Evolutionary conservation across 2,888 invertebrate genomes (phyloP).

Genomic region (Lissocephala sabroskyi): DNA sequence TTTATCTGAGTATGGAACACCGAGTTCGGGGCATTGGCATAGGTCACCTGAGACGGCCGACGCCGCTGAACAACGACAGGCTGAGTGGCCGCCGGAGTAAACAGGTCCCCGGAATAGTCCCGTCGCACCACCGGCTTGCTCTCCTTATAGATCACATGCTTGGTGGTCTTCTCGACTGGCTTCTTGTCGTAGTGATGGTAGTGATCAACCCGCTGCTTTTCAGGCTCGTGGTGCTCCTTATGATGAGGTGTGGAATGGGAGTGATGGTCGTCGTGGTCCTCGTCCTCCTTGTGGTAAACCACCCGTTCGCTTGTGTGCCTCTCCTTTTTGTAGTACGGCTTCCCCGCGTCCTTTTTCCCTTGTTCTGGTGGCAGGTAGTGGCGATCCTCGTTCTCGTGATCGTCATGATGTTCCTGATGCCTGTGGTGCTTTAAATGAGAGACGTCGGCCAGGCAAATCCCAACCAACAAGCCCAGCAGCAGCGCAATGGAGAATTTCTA

Average conservation of each 20-base stretch:
- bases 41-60: conserved; percentile 40
- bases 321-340: conserved; percentile 36
- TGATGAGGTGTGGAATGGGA: too few relatives aligned
- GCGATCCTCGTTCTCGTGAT: conserved; percentile 25
- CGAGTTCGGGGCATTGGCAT: conserved; percentile 55
- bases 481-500: conserved; percentile 9
- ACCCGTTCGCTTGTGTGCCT: conserved; percentile 43
- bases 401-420: conserved; percentile 22
- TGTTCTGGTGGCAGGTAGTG: conserved; percentile 39
- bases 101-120: conserved; percentile 16
- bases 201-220: conserved; percentile 45
- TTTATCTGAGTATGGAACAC: conserved; percentile 62
- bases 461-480: conserved; percentile 26
- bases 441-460: conserved; percentile 31
- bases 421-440: conserved; percentile 36
- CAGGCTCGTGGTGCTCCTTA: conserved; percentile 34
- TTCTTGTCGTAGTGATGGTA: conserved; percentile 51
- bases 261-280: conserved; percentile 25
- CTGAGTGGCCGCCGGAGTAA: conserved; percentile 25
- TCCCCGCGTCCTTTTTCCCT: conserved; percentile 14
- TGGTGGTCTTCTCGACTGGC: conserved; percentile 32
- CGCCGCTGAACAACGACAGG: conserved; percentile 25
- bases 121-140: conserved; percentile 26
- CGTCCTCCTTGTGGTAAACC: conserved; percentile 33
- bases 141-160: conserved; percentile 45